Base-by-base conservation (phyloP, 2,113 vertebrate genomes). In the Syrmaticus mikado region DNA sequence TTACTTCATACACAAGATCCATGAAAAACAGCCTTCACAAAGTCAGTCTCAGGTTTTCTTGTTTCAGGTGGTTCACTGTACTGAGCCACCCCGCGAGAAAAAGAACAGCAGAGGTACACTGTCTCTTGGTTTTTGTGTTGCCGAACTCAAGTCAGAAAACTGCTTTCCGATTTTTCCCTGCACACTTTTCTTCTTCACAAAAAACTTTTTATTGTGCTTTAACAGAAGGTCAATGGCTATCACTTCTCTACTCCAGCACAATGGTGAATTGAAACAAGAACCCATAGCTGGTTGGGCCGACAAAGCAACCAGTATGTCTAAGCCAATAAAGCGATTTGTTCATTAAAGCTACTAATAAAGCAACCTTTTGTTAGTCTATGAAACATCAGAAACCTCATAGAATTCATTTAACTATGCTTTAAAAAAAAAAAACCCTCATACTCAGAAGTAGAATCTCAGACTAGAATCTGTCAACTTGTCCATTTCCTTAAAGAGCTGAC, bases 291-390 rank as follows among this genome's bases (percentile, higher is more conserved):
- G 97, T 97, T 94, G 95, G 89, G 91, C 96, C 89, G 86, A 98
- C 98, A 98, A 98, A 98, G 98, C 97, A 97, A 97, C 97, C 97
- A 98, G 98, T 98, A 98, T 98, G 97, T 95, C 97, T 98, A 97
- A 97, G 97, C 97, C 98, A 98, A 97, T 98, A 98, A 98, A 98
- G 97, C 94, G 70, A 98, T 98, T 98, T 96, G 97, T 98, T 98
- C 97, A 97, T 97, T 98, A 98, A 97, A 97, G 93, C 96, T 97
- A 97, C 97, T 97, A 97, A 98, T 98, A 98, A 98, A 98, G 97
- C 97, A 98, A 97, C 96, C 97, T 98, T 98, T 98, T 98, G 97
- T 98, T 97, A 97, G 92, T 96, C 95, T 97, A 94, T 94, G 97
- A 97, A 98, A 98, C 95, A 97, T 97, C 97, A 98, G 97, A 98